Conservation (phyloP, 2,888 invertebrate genomes). For the Pyrgus malvae region DNA sequence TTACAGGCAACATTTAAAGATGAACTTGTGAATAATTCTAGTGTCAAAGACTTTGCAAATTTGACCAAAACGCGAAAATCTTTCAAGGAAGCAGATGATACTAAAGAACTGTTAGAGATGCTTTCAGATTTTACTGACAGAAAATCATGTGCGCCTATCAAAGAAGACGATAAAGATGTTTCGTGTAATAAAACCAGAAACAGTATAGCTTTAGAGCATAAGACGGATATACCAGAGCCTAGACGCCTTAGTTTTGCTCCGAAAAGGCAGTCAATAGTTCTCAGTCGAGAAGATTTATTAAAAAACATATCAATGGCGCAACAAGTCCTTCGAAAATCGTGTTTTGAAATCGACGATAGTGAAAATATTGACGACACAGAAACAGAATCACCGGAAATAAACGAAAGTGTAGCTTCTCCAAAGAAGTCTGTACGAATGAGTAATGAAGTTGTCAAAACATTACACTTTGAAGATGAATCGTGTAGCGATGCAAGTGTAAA, state of each 20-base stretch:
- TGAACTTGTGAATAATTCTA: slow-evolving; percentile 22
- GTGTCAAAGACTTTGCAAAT: slow-evolving; percentile 24
- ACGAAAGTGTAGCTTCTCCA: slow-evolving; percentile 26
- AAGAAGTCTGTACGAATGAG: slow-evolving; percentile 44
- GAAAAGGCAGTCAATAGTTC: slow-evolving; percentile 48
- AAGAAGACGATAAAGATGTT: slow-evolving; percentile 29
- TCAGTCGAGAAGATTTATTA: slow-evolving; percentile 57
- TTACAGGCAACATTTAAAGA: slow-evolving; percentile 19
- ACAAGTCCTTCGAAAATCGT: slow-evolving; percentile 51
- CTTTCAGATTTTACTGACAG: slow-evolving; percentile 57
- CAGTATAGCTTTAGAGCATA: slow-evolving; percentile 36
- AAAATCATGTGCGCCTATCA: slow-evolving; percentile 19
- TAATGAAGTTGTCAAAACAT: slow-evolving; percentile 61
- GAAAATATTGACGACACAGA: slow-evolving; percentile 42
- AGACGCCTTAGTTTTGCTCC: slow-evolving; percentile 45
- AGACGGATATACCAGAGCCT: slow-evolving; percentile 32
- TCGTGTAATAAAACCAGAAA: slow-evolving; percentile 23
- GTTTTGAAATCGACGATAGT: slow-evolving; percentile 47
- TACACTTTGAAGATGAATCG: slow-evolving; percentile 62
- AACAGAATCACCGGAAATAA: slow-evolving; percentile 31
- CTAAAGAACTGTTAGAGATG: slow-evolving; percentile 60
- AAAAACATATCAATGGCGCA: slow-evolving; percentile 62
- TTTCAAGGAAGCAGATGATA: slow-evolving; percentile 53
- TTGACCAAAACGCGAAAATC: slow-evolving; percentile 34
- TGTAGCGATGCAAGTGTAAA: slow-evolving; percentile 40